A percentile compares a stretch with the other conserved stretches of the same genome.
phyloP scores from a whole-genome alignment of 2,888 invertebrate species.

The Meta bourneti region DNA sequence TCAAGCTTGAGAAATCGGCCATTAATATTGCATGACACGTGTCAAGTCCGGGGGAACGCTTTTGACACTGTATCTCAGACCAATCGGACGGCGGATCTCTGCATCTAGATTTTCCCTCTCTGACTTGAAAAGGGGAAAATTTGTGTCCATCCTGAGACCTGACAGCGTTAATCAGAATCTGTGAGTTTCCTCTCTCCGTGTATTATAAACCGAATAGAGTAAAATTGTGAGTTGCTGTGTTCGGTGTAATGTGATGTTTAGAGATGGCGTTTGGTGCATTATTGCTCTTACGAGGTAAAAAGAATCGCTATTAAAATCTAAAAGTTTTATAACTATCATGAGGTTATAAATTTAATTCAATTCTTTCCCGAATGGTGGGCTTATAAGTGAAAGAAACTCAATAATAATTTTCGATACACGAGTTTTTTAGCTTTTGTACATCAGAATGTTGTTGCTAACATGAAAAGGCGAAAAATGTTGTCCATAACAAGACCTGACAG shows the following conservation, averaged over 20 bases:
- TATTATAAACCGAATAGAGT: neutral
- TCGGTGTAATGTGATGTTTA: neutral
- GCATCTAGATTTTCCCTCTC: constrained; percentile 25
- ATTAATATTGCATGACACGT: constrained; percentile 69
- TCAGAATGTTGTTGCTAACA: neutral
- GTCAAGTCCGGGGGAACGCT: constrained; percentile 42
- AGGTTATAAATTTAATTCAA: too few species aligned
- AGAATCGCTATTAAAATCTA: too few species aligned
- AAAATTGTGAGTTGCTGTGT: neutral
- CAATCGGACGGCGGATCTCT: constrained; percentile 12
- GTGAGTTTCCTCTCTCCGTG: neutral
- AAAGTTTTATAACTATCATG: too few species aligned
- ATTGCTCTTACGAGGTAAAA: too few species aligned
- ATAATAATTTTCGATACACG: too few species aligned
- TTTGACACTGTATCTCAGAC: constrained; percentile 43
- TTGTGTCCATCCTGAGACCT: neutral
- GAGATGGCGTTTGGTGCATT: too few species aligned
- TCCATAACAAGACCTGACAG: neutral
- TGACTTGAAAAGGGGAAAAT: constrained; percentile 13
- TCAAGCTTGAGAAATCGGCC: constrained; percentile 63
- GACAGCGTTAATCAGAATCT: neutral
- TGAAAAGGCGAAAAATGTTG: neutral
- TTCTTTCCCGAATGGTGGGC: too few species aligned
- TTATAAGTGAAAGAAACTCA: too few species aligned
- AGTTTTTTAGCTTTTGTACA: neutral